Base-by-base conservation (phyloP, 2,888 invertebrate species). In the Therioaphis trifolii region DNA sequence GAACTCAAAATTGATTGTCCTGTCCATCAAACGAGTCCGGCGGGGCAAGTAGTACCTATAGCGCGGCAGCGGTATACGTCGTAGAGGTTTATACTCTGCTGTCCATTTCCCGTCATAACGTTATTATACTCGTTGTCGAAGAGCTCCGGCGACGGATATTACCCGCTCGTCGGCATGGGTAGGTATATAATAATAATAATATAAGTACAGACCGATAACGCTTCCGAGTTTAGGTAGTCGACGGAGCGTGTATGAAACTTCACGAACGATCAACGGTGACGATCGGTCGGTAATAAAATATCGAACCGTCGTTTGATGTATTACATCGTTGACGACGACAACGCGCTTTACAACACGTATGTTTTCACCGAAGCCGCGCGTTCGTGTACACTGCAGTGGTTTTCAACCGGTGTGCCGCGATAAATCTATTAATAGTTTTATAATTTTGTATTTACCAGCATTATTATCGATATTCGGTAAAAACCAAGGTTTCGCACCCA, bases 1-100 rank as follows among this genome's bases (percentile, higher is more conserved):
- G 43, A 71, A 24, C 18, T 68, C 63, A 82, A 82, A 82, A 74
- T 82, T 74, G 72, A 82, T 82, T 82, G 82, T 82, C 14, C 82
- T 82, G 82, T 82, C 82, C 24, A 35, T 82, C 82, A 82, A 82
- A 74, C 82, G 9, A 72, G 49, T 61, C 58, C 71, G 24, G 18
- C 21, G 46, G 61, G 27, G 12, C 66, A 66, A 77, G 29, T 76
- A n/a, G 68, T 4, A 55, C 55, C 40, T 7, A n/a, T n/a, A n/a
- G 35, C 35, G 11, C 49, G 27, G 46, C 29, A 11, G n/a, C n/a
- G n/a, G n/a, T n/a, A n/a, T n/a, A n/a, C n/a, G n/a, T n/a, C n/a
- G n/a, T n/a, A n/a, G n/a, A n/a, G n/a, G n/a, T n/a, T n/a, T n/a
- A 27, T 43, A 11, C 21, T 49, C 14, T 21, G 9, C 63, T 75